Percentiles rank a stretch among this genome's conserved stretches.
phyloP scores from a whole-genome alignment of 2,113 vertebrate genomes.

The Gila orcuttii region DNA sequence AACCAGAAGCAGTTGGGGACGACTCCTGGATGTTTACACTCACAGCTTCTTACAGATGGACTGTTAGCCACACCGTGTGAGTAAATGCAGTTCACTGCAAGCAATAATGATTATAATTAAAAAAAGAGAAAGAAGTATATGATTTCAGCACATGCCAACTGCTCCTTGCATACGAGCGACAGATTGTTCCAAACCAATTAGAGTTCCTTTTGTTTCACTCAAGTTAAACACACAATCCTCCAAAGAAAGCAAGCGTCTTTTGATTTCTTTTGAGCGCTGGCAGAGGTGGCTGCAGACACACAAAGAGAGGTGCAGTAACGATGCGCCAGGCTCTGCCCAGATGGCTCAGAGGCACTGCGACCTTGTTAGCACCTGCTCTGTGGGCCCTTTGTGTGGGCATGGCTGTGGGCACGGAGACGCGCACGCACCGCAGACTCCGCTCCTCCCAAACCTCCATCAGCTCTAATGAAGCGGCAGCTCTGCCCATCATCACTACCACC shows the following conservation, averaged over 20 bases:
- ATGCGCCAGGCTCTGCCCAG: slow-evolving; percentile 71
- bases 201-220: slow-evolving; percentile 74
- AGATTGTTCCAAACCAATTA: slow-evolving; percentile 83
- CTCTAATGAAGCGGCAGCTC: slow-evolving; percentile 61
- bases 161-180: slow-evolving; percentile 72
- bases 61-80: slow-evolving; percentile 24
- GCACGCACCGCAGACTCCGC: slow-evolving; percentile 56
- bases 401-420: slow-evolving; percentile 71
- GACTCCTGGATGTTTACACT: slow-evolving; percentile 32
- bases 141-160: slow-evolving; percentile 63
- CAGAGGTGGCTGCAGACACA: slow-evolving; percentile 73
- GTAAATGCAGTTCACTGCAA: slow-evolving; percentile 26
- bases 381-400: slow-evolving; percentile 79
- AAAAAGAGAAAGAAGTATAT: slow-evolving; percentile 35
- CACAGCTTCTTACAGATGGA: slow-evolving; percentile 29
- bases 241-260: slow-evolving; percentile 72
- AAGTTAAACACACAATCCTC: slow-evolving; percentile 77
- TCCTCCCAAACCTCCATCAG: slow-evolving; percentile 57
- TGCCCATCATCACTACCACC: slow-evolving; percentile 52
- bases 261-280: slow-evolving; percentile 76
- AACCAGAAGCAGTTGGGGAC: slow-evolving; percentile 34
- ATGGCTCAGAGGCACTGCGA: slow-evolving; percentile 77
- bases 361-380: slow-evolving; percentile 83
- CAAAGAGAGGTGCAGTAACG: slow-evolving; percentile 67
- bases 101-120: slow-evolving; percentile 38